Conservation (phyloP, 2,888 invertebrate species). For the Oithona nana region DNA sequence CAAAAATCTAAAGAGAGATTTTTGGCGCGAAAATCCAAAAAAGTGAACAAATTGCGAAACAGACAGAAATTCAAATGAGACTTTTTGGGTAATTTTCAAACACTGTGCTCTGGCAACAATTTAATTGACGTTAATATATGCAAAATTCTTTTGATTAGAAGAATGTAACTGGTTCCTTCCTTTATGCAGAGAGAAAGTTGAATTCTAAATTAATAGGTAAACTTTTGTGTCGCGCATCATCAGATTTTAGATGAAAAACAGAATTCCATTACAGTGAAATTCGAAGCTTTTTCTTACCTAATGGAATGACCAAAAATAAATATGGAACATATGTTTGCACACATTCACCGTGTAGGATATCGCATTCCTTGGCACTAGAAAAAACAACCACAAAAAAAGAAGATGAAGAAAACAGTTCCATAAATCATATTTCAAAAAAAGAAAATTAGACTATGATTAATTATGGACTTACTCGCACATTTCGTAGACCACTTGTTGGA, state of each 20-base stretch:
- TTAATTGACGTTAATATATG: too few relatives aligned
- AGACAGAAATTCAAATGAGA: not conserved
- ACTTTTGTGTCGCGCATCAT: too few relatives aligned
- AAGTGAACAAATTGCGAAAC: not conserved
- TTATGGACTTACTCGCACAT: constrained; percentile 58
- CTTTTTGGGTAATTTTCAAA: too few relatives aligned
- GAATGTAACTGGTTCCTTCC: too few relatives aligned
- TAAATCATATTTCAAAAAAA: constrained; percentile 3
- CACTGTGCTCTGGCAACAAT: too few relatives aligned
- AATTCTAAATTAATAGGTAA: too few relatives aligned
- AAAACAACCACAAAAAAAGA: constrained; percentile 19
- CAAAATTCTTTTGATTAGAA: too few relatives aligned
- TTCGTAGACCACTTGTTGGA: constrained; percentile 81
- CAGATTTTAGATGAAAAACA: not conserved
- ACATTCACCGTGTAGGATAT: constrained; percentile 68
- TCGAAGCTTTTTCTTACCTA: constrained; percentile 57
- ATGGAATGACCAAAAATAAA: constrained; percentile 67
- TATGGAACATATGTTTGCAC: constrained; percentile 82
- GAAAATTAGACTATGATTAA: not conserved
- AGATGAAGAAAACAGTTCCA: constrained; percentile 4
- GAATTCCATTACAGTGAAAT: constrained; percentile 41
- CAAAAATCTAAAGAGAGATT: not conserved
- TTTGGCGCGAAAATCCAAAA: not conserved
- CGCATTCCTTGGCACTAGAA: constrained; percentile 67
- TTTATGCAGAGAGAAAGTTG: too few relatives aligned